Base-by-base conservation (phyloP, 2,113 vertebrate genomes). In the Catharus bicknelli region DNA sequence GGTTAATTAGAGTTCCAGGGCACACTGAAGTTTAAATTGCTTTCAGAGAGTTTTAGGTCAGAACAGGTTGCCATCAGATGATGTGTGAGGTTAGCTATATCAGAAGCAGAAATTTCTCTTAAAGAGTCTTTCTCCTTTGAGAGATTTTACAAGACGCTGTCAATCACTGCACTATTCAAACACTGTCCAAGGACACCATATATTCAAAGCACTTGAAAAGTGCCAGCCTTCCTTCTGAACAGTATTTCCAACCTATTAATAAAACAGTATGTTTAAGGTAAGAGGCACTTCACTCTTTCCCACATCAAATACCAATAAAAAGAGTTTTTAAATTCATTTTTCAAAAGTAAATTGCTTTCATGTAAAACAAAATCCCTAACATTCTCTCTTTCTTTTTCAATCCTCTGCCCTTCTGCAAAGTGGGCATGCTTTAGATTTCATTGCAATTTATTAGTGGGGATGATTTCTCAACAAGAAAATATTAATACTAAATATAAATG, bases 211-310 rank as follows among this genome's bases (percentile, higher is more conserved):
- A 68, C 3, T 23, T 58, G 23, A 55, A 59, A 86, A 74, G 17
- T 55, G 9, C 8, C 55, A 83, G 62, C 76, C 55, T 91, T 73
- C 63, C 45, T 93, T 83, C 90, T 91, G 64, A 66, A 51, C 22
- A 27, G 78, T 78, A 90, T 94, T 96, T 70, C 55, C 69, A n/a
- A 93, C 68, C 50, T 68, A n/a, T 70, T 95, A 87, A 91, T 64
- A 88, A 89, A 92, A 73, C 32, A 21, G 47, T 58, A 3, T 21
- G 15, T 67, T 78, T 68, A 59, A 89, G 54, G 64, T 47, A 91
- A 94, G 84, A 86, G 76, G n/a, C 45, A 79, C 63, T 95, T 91
- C 62, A 73, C 36, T 61, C 8, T 45, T 76, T 83, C 47, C 51
- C 54, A 94, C 73, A 86, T 9, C 11, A 10, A 88, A 64, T 83